Evolutionary conservation across 2,888 invertebrate genomes (phyloP), one percentile per base, ranked within the genome.

Genomic region (Sarcophaga carnaria): DNA sequence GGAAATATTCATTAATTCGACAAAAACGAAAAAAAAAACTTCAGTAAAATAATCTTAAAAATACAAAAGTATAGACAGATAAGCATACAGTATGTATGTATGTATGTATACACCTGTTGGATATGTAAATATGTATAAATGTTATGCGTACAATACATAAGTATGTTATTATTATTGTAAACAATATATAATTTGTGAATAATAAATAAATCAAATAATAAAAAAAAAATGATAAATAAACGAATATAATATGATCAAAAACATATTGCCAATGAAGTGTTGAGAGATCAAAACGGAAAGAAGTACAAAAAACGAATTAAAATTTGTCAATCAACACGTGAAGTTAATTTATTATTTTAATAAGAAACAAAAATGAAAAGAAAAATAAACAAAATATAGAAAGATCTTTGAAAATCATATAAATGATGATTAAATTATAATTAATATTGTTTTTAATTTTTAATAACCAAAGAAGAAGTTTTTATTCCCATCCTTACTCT

Each of bases 251-350:
- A 37, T 54, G 54, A 54, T 54, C 12, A 17, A 14, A 12, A 54
- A 17, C 17, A 54, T 54, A 54, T 54, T 54, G 54, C 14, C 54
- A 54, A 54, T 5, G 54, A 54, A 54, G 54, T 54, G 54, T 54
- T 54, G 54, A 54, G 17, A 14, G 54, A 54, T 4, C 1, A 14
- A 14, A 54, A 54, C 22, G 60, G 20, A 62, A 75, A 75, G 47
- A 25, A 2, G 22, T 2, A 4, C 20, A 37, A 37, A 63, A 47
- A n/a, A 5, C 4, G 3, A 14, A 62, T n/a, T 45, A 72, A 59
- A 11, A 17, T 10, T 72, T 60, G 71, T 63, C 74, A 75, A 64
- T 63, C 75, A 49, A n/a, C 75, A 75, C 64, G 63, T 64, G 75
- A 37, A 75, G 64, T 49, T 75, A 49, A 75, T 63, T 75, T 25